Evolutionary conservation across 2,797 vertebrate species (phyloP), one percentile per base, ranked within the genome.

Genomic region (Myotis myotis): DNA sequence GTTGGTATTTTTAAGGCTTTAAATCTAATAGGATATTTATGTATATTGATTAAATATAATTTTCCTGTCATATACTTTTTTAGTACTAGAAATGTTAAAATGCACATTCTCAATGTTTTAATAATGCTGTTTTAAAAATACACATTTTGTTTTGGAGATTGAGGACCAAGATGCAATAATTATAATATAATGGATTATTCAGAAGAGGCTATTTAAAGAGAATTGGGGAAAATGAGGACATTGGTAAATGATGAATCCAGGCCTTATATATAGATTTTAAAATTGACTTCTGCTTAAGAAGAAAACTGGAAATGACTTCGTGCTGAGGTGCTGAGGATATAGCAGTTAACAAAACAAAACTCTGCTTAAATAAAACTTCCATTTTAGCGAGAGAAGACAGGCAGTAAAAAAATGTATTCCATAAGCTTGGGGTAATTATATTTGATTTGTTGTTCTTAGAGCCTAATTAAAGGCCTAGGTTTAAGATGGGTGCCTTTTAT

Each of bases 1-100:
- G 99, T 99, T 98, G 98, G 97, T 96, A 91, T 96, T 97, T 70
- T 94, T 95, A 91, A 96, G 47, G 20, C 36, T 87, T 95, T 91
- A 80, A 30, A 78, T 89, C 23, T 41, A 79, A 80, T 10, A 62
- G 23, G n/a, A 33, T 76, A 71, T 81, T 84, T 95, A 23, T 87
- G 74, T 88, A 83, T 68, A 78, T 5, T 89, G 72, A 76, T 90
- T 62, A 78, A 89, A 64, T 91, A 83, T 13, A 62, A 86, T 91
- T 90, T 83, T 92, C 87, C 8, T 84, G 13, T 78, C 23, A 55
- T 30, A 70, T 30, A 30, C 30, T 38, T 84, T 89, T 95, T 90
- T 85, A 82, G 25, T 68, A 41, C 79, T 96, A 86, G 36, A 93
- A 87, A 91, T 87, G 41, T 87, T 87, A 89, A 84, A 83, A 91